Evolutionary conservation across 2,888 invertebrate species (phyloP), one percentile per base, ranked within the genome.

Genomic region (Caenorhabditis imperialis): DNA sequence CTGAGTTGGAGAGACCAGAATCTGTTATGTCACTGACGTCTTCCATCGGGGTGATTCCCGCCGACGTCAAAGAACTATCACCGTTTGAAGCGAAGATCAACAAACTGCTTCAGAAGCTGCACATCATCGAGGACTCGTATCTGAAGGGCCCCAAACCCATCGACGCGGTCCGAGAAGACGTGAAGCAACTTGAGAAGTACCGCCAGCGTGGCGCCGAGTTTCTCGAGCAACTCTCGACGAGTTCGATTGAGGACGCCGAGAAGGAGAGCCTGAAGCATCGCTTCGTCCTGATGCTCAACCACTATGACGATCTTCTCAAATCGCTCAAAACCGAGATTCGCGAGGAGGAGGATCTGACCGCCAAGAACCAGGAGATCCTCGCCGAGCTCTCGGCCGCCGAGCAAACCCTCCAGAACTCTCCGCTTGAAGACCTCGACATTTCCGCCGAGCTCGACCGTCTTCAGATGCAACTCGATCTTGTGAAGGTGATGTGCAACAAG

Each of bases 391-490:
- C 58, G 12, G 27, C 45, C 12, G 67, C 69, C 20, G 80, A 81
- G 54, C 62, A 75, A 25, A 75, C 61, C n/a, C 69, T 81, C 38
- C 72, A 72, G 35, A 74, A 71, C 14, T 53, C 65, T 45, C 55
- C 67, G 35, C 40, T 77, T 27, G 58, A 61, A 48, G 71, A 77
- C 22, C 58, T 75, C 38, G 81, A 81, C 55, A 58, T 81, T 38
- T 50, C 62, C 27, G 75, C 74, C 14, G 81, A 82, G 60, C 70
- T 82, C 38, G 82, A 82, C 54, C 76, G 75, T 22, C 55, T 82
- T 48, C 80, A 82, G 45, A 75, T 82, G 71, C 80, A 82, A 67
- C 76, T 82, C 55, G 81, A 82, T 48, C 76, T 82, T 16, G 62
- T 81, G n/a, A 77, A 79, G 48, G 78, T 75, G 2, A 72, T 82